Percentiles rank a stretch among this genome's conserved stretches.
Evolutionary conservation across 2,888 invertebrate genomes (phyloP).

Genomic region (Seladonia tumulorum): DNA sequence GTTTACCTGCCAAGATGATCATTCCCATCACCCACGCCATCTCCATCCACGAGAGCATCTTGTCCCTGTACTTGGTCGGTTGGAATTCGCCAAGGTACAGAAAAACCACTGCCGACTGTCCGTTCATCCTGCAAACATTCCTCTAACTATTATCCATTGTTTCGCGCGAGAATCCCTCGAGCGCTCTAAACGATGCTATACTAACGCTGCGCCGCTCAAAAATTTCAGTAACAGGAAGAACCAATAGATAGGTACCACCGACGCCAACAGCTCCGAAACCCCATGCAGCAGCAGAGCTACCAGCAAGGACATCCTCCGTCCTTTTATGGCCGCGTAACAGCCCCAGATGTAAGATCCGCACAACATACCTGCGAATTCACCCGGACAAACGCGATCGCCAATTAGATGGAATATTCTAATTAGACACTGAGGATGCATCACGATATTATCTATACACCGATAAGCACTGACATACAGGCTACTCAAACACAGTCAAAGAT

Average conservation of each 20-base stretch:
- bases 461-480: background rate
- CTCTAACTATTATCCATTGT: constrained; percentile 60
- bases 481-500: background rate
- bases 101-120: constrained; percentile 92
- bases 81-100: constrained; percentile 93
- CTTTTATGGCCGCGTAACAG: constrained; percentile 88
- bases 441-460: background rate
- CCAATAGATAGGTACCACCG: constrained; percentile 86
- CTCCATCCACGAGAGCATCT: constrained; percentile 93
- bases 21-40: constrained; percentile 92
- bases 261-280: constrained; percentile 86
- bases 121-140: constrained; percentile 87
- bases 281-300: constrained; percentile 87
- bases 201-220: constrained; percentile 87
- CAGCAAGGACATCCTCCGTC: constrained; percentile 88
- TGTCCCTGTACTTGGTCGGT: constrained; percentile 90
- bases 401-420: background rate
- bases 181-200: constrained; percentile 83
- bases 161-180: background rate
- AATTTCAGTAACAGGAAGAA: constrained; percentile 88
- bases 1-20: constrained; percentile 89
- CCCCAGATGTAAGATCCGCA: constrained; percentile 91
- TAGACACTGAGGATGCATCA: background rate
- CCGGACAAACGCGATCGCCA: background rate
- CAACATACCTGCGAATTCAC: constrained; percentile 86